Base-by-base conservation (phyloP, 1,140 invertebrate species). In the Cephus cinctus region DNA sequence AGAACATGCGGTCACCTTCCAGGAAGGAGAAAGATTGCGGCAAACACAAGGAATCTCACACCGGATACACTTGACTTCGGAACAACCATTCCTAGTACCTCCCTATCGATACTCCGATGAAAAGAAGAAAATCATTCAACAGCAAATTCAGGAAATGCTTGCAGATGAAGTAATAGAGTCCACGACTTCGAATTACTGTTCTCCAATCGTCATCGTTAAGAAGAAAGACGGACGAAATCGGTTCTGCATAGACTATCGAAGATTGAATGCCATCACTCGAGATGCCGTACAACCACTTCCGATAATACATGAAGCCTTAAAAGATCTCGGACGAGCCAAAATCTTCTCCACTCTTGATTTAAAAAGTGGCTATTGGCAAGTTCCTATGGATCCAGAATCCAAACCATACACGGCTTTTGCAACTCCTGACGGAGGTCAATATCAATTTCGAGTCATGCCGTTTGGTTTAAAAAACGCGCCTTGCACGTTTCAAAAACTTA, bases 231-330 rank as follows among this genome's bases (percentile, higher is more conserved):
- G 67, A 1, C 46, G 45, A 0, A 52, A 57, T 0, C 30, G 80
- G 5, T 76, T 79, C 36, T 80, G 76, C 52, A 50, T 80, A 1
- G 75, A 81, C 54, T 78, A 67, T 42, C 36, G 71, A 15, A 21
- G 43, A 15, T 40, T 80, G 2, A 80, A 81, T 54, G 18, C 25
- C 0, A 52, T 73, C 1, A 81, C 71, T 0, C 55, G 52, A 5
- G 45, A 56, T 19, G 54, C 48, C 9, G 35, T 42, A 4, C 54
- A 56, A 16, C 55, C 56, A 8, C 36, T 64, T 20, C 54, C 57
- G 1, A 6, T 50, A 2, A 54, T 59, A 4, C 23, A 50, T 35
- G 44, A 51, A n/a, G 40, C 45, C 9, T 25, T 59, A 4, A 47
- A 56, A 5, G 41, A 41, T 5, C 35, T 65, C 1, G 20, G 44